Evolutionary conservation across 1,140 invertebrate species (phyloP).

Genomic region (Nixonia krombeini): DNA sequence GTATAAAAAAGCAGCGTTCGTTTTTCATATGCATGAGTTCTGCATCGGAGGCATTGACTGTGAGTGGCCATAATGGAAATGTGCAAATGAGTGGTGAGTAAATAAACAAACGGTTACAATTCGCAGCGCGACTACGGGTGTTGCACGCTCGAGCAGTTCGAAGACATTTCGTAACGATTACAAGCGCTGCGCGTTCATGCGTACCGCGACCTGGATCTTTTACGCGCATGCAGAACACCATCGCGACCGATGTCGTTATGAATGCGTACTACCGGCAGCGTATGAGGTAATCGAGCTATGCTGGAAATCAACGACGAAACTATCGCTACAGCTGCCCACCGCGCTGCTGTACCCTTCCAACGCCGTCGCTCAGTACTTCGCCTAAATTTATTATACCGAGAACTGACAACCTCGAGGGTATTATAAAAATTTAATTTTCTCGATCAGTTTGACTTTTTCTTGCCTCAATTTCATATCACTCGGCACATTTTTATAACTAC

Average conservation of each 20-base stretch:
- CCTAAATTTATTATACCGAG: conserved; percentile 22
- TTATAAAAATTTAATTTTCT: not conserved
- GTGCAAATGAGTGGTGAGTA: conserved; percentile 45
- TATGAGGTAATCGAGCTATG: conserved; percentile 41
- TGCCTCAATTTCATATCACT: not conserved
- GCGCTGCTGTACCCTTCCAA: not conserved
- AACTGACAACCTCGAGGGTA: not conserved
- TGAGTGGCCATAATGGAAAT: conserved; percentile 43
- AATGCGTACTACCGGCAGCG: conserved; percentile 29
- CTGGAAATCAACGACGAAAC: conserved; percentile 39
- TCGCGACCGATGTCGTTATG: conserved; percentile 30
- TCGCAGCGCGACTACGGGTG: conserved; percentile 14
- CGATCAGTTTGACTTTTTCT: not conserved
- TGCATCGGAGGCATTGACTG: conserved; percentile 29
- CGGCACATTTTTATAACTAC: no score
- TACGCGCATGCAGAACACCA: conserved; percentile 38
- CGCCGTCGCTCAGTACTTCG: conserved; percentile 24
- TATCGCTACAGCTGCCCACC: conserved; percentile 36
- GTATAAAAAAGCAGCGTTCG: conserved; percentile 10
- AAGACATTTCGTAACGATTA: conserved; percentile 68
- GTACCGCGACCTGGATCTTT: conserved; percentile 67
- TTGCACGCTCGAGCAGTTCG: conserved; percentile 39
- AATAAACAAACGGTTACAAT: conserved; percentile 52
- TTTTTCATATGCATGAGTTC: conserved; percentile 40
- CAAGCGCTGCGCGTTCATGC: conserved; percentile 64